Percentiles rank a stretch among this genome's conserved stretches.
phyloP scores from a whole-genome alignment of 2,113 vertebrate genomes.

The Ciconia boyciana region DNA sequence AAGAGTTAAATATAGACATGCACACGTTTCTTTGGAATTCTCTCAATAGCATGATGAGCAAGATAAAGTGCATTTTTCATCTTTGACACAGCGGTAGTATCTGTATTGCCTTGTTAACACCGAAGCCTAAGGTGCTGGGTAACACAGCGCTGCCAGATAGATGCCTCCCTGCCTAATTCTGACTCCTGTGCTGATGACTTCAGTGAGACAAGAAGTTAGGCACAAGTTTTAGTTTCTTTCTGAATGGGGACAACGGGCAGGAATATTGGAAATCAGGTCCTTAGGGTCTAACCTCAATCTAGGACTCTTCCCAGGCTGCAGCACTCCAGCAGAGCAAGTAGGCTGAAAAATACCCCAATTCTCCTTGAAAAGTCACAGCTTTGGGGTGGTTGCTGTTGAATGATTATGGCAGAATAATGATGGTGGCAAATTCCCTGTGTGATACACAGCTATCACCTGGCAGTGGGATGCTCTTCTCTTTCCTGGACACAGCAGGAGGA shows the following conservation, averaged over 20 bases:
- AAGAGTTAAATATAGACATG: conserved; percentile 23
- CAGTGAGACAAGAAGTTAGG: not conserved
- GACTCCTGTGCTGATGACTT: not conserved
- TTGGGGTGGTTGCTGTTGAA: not conserved
- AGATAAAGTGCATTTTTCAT: not conserved
- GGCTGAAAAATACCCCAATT: not conserved
- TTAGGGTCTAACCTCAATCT: not conserved
- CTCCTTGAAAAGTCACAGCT: not conserved
- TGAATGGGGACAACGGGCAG: not conserved
- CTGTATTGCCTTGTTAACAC: not conserved
- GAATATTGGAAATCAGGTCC: not conserved
- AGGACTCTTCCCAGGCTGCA: conserved; percentile 1
- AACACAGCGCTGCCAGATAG: not conserved
- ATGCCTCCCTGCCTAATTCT: not conserved
- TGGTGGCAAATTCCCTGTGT: not conserved
- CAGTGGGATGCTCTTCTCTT: not conserved
- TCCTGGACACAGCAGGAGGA: not conserved
- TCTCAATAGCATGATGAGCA: not conserved
- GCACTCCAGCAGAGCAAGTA: not conserved
- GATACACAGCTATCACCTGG: fast-evolving
- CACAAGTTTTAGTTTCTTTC: not conserved
- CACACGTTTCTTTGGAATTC: not conserved
- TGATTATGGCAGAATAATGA: not conserved
- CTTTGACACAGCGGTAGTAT: not conserved
- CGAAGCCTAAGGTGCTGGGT: not conserved